Conservation (phyloP, 2,797 vertebrate genomes). For the Oryzias sinensis region DNA sequence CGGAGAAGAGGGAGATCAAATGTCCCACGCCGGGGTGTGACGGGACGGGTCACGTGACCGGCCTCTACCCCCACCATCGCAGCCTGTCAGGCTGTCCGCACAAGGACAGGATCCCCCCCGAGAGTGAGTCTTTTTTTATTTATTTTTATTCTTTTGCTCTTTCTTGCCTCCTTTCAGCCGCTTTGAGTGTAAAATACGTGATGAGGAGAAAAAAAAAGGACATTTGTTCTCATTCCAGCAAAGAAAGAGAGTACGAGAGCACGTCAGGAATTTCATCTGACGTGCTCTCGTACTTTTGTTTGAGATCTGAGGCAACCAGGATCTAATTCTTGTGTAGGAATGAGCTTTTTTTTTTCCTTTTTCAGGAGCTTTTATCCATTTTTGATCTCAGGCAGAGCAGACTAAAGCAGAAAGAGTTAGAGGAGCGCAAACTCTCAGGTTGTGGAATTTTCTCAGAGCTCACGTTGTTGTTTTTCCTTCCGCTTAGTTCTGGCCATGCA, state of each 20-base stretch:
- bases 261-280: no score
- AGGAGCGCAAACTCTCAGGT: neutral
- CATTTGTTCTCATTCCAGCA: no score
- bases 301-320: no score
- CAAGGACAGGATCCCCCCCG: constrained; percentile 97
- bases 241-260: no score
- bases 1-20: constrained; percentile 96
- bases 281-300: no score
- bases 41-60: constrained; percentile 94
- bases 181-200: constrained; percentile 9
- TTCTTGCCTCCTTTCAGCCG: constrained; percentile 11
- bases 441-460: neutral
- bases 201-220: neutral
- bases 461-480: constrained; percentile 9
- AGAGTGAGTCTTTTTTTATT: constrained; percentile 90
- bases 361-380: no score
- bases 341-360: no score
- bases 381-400: no score
- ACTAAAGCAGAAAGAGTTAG: no score
- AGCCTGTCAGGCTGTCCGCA: constrained; percentile 97
- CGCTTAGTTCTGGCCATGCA: constrained; percentile 94
- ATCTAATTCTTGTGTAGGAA: no score
- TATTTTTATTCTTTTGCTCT: neutral
- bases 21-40: constrained; percentile 97
- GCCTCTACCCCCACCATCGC: constrained; percentile 97